These are phyloP conservation scores for Hydrocynus forskahlii DNA, from an alignment of 2,797 vertebrate species.

Conservation along the genomic window DNA sequence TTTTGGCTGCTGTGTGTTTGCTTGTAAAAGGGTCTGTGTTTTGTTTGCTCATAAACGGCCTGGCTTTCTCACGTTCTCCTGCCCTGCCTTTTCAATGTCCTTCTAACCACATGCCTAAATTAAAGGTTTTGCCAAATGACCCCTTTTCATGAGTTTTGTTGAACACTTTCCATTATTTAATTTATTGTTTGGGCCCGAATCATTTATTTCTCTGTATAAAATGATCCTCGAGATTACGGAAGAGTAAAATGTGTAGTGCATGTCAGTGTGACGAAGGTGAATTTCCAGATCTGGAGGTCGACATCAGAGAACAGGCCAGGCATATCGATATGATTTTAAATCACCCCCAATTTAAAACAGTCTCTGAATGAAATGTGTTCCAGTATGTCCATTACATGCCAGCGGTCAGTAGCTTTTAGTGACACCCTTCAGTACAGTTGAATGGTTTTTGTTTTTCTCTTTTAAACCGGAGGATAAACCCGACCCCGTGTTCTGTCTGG, in stretches of 20 bases:
- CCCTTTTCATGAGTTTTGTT: conserved; percentile 1
- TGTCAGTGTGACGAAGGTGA: not conserved
- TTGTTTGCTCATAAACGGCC: conserved; percentile 28
- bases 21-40: not conserved
- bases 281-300: not conserved
- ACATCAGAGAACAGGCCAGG: too few relatives aligned
- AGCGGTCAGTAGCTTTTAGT: not conserved
- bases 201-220: not conserved
- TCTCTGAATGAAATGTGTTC: not conserved
- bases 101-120: conserved; percentile 50
- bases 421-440: not conserved
- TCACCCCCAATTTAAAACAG: not conserved
- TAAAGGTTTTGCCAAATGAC: conserved; percentile 58
- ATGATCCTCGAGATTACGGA: not conserved
- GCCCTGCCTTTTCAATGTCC: conserved; percentile 42
- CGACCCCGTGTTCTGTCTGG: conserved; percentile 56
- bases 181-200: not conserved
- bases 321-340: not conserved
- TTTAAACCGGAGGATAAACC: not conserved
- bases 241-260: not conserved
- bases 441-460: conserved; percentile 7
- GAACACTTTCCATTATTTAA: not conserved
- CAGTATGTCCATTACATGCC: not conserved
- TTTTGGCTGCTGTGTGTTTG: not conserved
- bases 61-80: conserved; percentile 18